These are phyloP conservation scores for Poecilia wingei DNA, from an alignment of 2,797 vertebrate species.

Conservation along the genomic window DNA sequence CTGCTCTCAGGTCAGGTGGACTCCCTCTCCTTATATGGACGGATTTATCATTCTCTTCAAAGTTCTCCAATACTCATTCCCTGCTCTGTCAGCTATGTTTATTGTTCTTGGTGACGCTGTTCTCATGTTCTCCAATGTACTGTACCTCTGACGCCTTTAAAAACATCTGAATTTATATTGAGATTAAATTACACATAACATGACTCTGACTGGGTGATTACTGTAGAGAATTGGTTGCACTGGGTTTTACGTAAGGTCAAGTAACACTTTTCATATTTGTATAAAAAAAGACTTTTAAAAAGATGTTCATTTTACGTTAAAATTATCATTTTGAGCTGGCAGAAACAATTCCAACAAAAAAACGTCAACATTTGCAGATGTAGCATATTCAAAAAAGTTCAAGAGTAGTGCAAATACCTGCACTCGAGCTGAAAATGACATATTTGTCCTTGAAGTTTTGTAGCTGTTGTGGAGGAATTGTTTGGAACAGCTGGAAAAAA, in stretches of 20 bases:
- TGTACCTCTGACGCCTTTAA: background rate
- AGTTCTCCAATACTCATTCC: background rate
- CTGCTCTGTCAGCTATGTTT: background rate
- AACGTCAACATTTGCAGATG: background rate
- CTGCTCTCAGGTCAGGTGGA: background rate
- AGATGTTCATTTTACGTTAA: background rate
- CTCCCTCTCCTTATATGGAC: background rate
- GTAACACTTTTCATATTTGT: background rate
- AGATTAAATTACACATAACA: background rate
- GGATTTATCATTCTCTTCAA: background rate
- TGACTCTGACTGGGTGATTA: background rate
- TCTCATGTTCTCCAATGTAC: background rate
- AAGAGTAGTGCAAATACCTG: background rate
- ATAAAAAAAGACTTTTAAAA: background rate
- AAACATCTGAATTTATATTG: background rate
- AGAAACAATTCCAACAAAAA: background rate
- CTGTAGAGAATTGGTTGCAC: background rate
- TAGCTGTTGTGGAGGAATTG: constrained; percentile 11
- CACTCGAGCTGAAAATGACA: background rate
- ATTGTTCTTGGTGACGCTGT: background rate
- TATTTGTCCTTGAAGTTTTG: constrained; percentile 27
- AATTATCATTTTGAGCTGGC: background rate
- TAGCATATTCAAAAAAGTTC: background rate
- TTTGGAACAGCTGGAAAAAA: constrained; percentile 36
- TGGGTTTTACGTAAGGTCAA: background rate